These are phyloP conservation scores for Leucoraja ocellata DNA, from an alignment of 2,797 vertebrate genomes.

Conservation along the genomic window DNA sequence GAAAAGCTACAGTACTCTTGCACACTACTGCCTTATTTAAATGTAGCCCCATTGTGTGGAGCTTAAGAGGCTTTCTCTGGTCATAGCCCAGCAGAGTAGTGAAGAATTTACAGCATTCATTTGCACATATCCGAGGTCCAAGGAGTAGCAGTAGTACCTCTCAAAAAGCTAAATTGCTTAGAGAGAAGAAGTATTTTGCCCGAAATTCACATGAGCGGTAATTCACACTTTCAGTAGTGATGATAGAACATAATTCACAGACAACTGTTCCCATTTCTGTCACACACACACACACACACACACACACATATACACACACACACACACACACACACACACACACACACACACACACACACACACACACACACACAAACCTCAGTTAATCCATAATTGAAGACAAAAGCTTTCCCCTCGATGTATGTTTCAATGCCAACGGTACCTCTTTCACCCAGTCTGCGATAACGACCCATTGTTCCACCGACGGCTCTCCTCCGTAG, in stretches of 20 bases:
- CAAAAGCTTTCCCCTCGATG: neutral
- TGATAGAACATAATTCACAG: neutral
- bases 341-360: neutral
- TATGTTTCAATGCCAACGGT: slow-evolving; percentile 15
- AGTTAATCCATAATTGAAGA: neutral
- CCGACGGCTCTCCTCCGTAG: neutral
- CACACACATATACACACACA: no score
- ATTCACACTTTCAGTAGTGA: neutral
- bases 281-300: no score
- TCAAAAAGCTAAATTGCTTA: slow-evolving; percentile 24
- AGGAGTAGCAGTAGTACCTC: neutral
- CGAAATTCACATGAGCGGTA: neutral
- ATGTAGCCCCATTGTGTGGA: neutral
- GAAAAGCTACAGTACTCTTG: neutral
- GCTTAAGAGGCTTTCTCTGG: neutral
- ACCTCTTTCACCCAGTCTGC: slow-evolving; percentile 6
- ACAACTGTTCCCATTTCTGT: neutral
- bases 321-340: no score
- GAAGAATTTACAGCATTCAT: neutral
- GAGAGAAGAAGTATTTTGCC: neutral
- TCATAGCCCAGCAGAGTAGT: neutral
- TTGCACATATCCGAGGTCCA: neutral
- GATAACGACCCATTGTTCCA: slow-evolving; percentile 19
- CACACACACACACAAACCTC: neutral
- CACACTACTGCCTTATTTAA: neutral